Percentiles rank a stretch among this genome's conserved stretches.
phyloP scores from a whole-genome alignment of 2,888 invertebrate species.

The Adela reaumurella region DNA sequence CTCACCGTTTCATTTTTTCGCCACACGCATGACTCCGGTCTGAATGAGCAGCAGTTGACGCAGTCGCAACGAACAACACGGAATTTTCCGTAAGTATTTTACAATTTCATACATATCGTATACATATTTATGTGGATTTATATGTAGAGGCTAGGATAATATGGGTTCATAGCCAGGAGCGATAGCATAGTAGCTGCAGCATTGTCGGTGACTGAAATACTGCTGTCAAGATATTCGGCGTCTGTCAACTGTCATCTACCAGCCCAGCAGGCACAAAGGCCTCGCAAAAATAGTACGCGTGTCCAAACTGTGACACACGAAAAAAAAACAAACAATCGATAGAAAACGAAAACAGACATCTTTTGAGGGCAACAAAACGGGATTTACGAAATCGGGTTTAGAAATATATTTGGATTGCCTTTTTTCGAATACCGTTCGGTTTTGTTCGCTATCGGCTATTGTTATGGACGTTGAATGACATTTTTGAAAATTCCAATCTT shows the following conservation, averaged over 20 bases:
- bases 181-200: too few species aligned
- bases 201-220: too few species aligned
- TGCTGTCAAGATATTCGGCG: conserved; percentile 11
- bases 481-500: background rate
- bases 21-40: too few species aligned
- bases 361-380: conserved; percentile 46
- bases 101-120: too few species aligned
- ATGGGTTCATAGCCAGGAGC: too few species aligned
- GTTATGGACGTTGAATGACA: background rate
- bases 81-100: too few species aligned
- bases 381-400: conserved; percentile 55
- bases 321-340: conserved; percentile 54
- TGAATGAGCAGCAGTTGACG: too few species aligned
- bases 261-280: conserved; percentile 43
- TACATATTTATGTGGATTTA: too few species aligned
- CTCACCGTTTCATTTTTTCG: too few species aligned
- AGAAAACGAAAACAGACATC: conserved; percentile 54
- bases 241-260: conserved; percentile 45
- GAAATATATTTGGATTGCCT: conserved; percentile 7
- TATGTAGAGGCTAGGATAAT: too few species aligned
- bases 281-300: conserved; percentile 51
- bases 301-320: conserved; percentile 36
- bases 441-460: conserved; percentile 23
- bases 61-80: too few species aligned
- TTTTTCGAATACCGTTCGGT: conserved; percentile 7